A percentile compares a stretch with the other conserved stretches of the same genome.
These are phyloP conservation scores for Vireo griseus DNA, from an alignment of 2,797 vertebrate species.

Conservation along the genomic window DNA sequence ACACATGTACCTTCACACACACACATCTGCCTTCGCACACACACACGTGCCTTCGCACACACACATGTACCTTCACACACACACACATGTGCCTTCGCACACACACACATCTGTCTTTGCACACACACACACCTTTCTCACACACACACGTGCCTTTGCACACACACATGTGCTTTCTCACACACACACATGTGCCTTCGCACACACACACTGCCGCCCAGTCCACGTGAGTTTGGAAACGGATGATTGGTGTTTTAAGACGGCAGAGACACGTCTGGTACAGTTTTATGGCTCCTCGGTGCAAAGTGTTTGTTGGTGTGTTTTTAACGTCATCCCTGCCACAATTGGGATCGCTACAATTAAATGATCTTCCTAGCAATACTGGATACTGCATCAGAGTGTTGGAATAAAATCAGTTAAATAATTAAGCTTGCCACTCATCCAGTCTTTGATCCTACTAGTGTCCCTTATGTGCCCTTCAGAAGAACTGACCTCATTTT, in stretches of 20 bases:
- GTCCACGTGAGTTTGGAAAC: not conserved
- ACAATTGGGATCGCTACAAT: not conserved
- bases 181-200: not conserved
- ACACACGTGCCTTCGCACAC: too few relatives aligned
- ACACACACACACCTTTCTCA: too few relatives aligned
- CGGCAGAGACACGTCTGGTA: not conserved
- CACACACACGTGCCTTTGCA: too few relatives aligned
- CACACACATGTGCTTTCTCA: too few relatives aligned
- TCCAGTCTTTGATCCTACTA: not conserved
- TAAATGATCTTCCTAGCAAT: not conserved
- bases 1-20: too few relatives aligned
- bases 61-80: too few relatives aligned
- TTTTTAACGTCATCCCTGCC: not conserved
- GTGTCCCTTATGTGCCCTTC: not conserved
- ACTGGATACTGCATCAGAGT: not conserved
- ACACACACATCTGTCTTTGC: too few relatives aligned
- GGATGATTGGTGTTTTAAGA: not conserved
- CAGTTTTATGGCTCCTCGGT: not conserved
- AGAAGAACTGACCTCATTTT: not conserved
- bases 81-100: too few relatives aligned
- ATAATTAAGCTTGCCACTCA: not conserved
- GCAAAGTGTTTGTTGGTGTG: not conserved
- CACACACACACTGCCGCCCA: not conserved
- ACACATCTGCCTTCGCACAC: too few relatives aligned
- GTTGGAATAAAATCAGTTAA: not conserved